Conservation (phyloP, 2,797 vertebrate species). For the Sebastes elongatus region DNA sequence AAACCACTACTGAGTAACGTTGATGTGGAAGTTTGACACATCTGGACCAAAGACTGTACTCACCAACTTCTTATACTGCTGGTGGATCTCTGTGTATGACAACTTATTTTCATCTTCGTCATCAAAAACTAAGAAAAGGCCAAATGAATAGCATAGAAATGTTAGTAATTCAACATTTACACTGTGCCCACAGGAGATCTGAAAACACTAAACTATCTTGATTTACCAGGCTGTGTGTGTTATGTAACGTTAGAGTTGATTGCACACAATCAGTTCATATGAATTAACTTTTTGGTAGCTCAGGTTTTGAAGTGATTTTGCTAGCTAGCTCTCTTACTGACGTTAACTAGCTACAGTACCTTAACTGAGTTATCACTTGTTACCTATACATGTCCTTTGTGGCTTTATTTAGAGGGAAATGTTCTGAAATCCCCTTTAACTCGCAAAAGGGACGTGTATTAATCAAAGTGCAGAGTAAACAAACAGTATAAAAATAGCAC, state of each 20-base stretch:
- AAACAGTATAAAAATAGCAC: neutral
- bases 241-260: neutral
- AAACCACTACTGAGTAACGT: neutral
- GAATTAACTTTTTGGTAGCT: neutral
- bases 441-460: neutral
- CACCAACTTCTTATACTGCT: conserved; percentile 96
- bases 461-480: neutral
- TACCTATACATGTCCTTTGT: neutral
- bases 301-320: neutral
- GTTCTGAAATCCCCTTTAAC: neutral
- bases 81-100: conserved; percentile 96
- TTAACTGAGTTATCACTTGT: neutral
- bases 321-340: neutral
- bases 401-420: neutral
- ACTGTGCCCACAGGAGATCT: neutral
- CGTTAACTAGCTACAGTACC: neutral
- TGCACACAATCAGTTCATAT: neutral
- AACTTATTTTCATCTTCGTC: conserved; percentile 98
- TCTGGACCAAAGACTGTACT: conserved; percentile 67
- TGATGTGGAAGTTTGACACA: neutral
- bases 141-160: neutral
- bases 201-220: neutral
- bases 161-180: neutral
- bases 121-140: conserved; percentile 89
- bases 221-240: neutral